These are phyloP conservation scores for Acromyrmex heyeri DNA, from an alignment of 1,140 invertebrate genomes.

Conservation along the genomic window DNA sequence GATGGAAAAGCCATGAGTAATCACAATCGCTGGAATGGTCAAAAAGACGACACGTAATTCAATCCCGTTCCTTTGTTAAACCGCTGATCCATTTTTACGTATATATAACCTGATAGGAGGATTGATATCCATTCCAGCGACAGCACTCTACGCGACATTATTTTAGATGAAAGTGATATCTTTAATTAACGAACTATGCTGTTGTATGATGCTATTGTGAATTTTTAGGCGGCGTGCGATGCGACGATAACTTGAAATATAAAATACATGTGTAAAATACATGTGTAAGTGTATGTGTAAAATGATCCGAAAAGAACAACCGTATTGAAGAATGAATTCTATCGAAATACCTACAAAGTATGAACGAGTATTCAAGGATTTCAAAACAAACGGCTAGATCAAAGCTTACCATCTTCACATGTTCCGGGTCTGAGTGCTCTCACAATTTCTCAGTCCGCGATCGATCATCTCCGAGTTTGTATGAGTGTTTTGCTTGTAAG, in stretches of 20 bases:
- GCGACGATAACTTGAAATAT: not conserved
- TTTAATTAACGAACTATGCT: slow-evolving; percentile 24
- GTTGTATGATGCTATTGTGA: not conserved
- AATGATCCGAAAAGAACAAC: not conserved
- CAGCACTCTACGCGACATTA: not conserved
- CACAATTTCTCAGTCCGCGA: not conserved
- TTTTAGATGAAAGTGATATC: slow-evolving; percentile 33
- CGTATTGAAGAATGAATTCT: not conserved
- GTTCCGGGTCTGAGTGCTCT: not conserved
- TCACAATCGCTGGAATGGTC: slow-evolving; percentile 5
- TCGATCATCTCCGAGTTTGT: slow-evolving; percentile 1
- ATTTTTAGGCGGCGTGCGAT: not conserved
- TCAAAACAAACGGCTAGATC: slow-evolving; percentile 48
- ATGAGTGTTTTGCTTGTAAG: slow-evolving; percentile 7
- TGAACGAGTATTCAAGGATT: not conserved
- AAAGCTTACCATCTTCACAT: slow-evolving; percentile 20
- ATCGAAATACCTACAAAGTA: not conserved
- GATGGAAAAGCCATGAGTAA: slow-evolving; percentile 14
- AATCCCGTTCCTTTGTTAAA: slow-evolving; percentile 46
- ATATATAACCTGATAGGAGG: slow-evolving; percentile 25
- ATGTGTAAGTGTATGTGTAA: not conserved
- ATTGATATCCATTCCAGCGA: not conserved
- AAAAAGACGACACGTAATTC: slow-evolving; percentile 46
- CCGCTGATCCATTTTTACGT: slow-evolving; percentile 38
- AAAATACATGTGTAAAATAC: no score